Evolutionary conservation across 2,797 vertebrate genomes (phyloP).

Genomic region (Sardinella longiceps): DNA sequence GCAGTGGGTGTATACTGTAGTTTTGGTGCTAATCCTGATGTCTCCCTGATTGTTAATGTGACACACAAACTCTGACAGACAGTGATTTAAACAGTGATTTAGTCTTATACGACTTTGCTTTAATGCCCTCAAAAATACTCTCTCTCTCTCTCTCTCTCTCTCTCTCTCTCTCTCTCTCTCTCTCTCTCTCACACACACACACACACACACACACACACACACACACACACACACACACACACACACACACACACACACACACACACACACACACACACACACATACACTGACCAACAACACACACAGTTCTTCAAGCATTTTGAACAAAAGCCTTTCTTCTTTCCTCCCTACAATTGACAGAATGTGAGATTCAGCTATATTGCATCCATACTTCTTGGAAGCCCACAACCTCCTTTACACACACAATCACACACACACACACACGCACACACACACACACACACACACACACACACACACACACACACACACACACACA

Average conservation of each 20-base stretch:
- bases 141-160: too few species aligned
- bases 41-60: background rate
- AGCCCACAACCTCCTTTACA: background rate
- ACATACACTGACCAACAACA: background rate
- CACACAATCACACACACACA: slow-evolving; percentile 23
- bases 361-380: slow-evolving; percentile 45
- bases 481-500: slow-evolving; percentile 23
- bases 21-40: background rate
- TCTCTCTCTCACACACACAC: background rate
- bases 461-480: background rate
- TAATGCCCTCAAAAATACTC: background rate
- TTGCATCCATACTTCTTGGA: slow-evolving; percentile 36
- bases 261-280: background rate
- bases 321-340: background rate
- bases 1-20: background rate
- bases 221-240: background rate
- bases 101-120: background rate
- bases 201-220: background rate
- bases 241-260: background rate
- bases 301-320: background rate
- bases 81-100: background rate
- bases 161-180: background rate
- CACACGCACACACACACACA: slow-evolving; percentile 24
- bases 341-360: slow-evolving; percentile 39
- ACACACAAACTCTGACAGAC: background rate